phyloP scores from a whole-genome alignment of 1,140 invertebrate genomes.

The Hormaphis cornu region DNA sequence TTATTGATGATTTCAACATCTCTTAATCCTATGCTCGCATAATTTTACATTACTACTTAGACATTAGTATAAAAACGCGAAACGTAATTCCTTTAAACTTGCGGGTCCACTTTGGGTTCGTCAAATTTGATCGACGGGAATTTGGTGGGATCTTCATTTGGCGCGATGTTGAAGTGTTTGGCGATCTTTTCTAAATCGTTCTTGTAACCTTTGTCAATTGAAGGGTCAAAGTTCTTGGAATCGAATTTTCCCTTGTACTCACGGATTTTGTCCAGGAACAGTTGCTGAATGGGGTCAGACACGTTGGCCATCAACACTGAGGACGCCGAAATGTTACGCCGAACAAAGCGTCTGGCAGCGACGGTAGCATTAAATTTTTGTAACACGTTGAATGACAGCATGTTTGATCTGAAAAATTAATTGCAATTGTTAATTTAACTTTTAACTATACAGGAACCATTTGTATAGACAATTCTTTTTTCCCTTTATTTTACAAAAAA shows the following conservation, averaged over 20 bases:
- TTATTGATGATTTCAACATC: slow-evolving; percentile 4
- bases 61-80: slow-evolving; percentile 7
- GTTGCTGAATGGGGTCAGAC: slow-evolving; percentile 81
- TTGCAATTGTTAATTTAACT: too few relatives aligned
- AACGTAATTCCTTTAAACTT: slow-evolving; percentile 8
- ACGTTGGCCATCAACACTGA: slow-evolving; percentile 62
- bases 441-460: too few relatives aligned
- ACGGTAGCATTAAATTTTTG: not conserved
- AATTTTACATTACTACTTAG: slow-evolving; percentile 18
- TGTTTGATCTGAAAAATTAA: not conserved
- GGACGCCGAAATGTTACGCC: slow-evolving; percentile 55
- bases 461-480: too few relatives aligned
- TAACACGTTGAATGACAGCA: slow-evolving; percentile 3
- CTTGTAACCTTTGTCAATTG: slow-evolving; percentile 61
- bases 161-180: slow-evolving; percentile 63
- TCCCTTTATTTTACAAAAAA: too few relatives aligned
- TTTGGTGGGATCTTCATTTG: slow-evolving; percentile 71
- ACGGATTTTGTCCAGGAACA: slow-evolving; percentile 84
- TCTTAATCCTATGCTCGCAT: slow-evolving; percentile 13
- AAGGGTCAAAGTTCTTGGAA: slow-evolving; percentile 63
- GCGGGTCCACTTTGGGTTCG: slow-evolving; percentile 17
- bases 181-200: slow-evolving; percentile 70
- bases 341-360: not conserved
- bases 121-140: slow-evolving; percentile 56
- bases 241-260: slow-evolving; percentile 67